Evolutionary conservation across 2,797 vertebrate genomes (phyloP), one percentile per base, ranked within the genome.

Genomic region (Delichon dasypus): DNA sequence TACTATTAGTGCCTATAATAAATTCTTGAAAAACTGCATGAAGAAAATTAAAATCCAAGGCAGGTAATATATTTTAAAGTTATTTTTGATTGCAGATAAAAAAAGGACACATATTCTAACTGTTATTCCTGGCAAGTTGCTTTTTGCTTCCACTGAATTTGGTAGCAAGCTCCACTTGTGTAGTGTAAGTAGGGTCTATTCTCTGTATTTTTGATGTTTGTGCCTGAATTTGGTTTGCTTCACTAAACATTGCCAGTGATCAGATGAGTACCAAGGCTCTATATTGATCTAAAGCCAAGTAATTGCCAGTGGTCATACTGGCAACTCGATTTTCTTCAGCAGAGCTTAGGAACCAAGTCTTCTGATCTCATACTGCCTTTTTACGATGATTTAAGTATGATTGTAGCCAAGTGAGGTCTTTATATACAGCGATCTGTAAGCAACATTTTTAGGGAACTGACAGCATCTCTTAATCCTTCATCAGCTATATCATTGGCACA

Each of bases 31-130:
- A 94, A 94, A 19, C 53, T 88, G 11, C 58, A 38, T 8, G 50
- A 30, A 50, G 65, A 70, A 76, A 93, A 95, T 89, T 95, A 94
- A 96, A 97, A 89, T 80, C 57, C 44, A 71, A 68, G 60, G 8
- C 61, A 89, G 20, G 51, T 91, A 93, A 88, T 65, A 27, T 81
- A 87, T 88, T 86, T 82, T 86, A 45, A 72, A 72, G 57, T 32
- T 13, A 62, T 11, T 79, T 58, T 60, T 94, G 53, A 65, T 50
- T 93, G 21, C 44, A 67, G 55, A 94, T 54, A 92, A 94, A 79
- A 19, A 88, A 91, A 96, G 76, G 9, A 25, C 58, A 80, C 71
- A 51, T 36, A 54, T 8, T 61, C 14, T 32, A 78, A 78, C 36
- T 2, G 2, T 38, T 53, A 14, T 23, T 72, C 4, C 16, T 40